Evolutionary conservation across 2,113 vertebrate species (phyloP).

Genomic region (Malurus elegans): DNA sequence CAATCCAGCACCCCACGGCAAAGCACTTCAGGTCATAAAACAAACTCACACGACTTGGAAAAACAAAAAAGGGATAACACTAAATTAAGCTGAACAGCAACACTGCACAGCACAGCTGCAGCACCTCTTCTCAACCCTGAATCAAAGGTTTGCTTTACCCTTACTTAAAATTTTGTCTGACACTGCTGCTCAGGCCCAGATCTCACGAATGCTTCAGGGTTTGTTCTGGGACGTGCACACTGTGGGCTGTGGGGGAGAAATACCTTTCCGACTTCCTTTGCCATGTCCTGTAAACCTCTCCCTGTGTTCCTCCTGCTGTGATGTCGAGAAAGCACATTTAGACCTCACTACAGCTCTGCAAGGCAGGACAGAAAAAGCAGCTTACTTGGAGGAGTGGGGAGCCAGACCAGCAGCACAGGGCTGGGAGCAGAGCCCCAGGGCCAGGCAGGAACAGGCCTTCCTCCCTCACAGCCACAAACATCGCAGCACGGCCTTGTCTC

Average conservation of each 20-base stretch:
- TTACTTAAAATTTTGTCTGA: neutral
- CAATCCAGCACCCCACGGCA: neutral
- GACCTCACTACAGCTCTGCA: neutral
- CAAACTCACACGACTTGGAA: neutral
- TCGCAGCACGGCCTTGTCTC: rapidly evolving
- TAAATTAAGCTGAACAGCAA: neutral
- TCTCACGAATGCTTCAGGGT: rapidly evolving
- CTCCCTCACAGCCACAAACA: rapidly evolving
- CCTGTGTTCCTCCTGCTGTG: neutral
- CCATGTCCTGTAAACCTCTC: neutral
- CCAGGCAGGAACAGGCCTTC: neutral
- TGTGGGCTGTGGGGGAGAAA: rapidly evolving
- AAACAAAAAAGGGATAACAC: neutral
- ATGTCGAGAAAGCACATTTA: neutral
- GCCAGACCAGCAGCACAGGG: neutral
- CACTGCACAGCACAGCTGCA: neutral
- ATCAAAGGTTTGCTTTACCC: neutral
- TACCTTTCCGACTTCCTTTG: rapidly evolving
- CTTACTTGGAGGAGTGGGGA: neutral
- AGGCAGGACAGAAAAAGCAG: neutral
- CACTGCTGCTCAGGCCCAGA: neutral
- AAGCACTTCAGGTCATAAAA: neutral
- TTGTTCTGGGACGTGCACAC: rapidly evolving
- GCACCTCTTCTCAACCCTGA: neutral
- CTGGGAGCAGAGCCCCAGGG: neutral